These are phyloP conservation scores for Gymnodraco acuticeps DNA, from an alignment of 2,797 vertebrate genomes.

Conservation along the genomic window DNA sequence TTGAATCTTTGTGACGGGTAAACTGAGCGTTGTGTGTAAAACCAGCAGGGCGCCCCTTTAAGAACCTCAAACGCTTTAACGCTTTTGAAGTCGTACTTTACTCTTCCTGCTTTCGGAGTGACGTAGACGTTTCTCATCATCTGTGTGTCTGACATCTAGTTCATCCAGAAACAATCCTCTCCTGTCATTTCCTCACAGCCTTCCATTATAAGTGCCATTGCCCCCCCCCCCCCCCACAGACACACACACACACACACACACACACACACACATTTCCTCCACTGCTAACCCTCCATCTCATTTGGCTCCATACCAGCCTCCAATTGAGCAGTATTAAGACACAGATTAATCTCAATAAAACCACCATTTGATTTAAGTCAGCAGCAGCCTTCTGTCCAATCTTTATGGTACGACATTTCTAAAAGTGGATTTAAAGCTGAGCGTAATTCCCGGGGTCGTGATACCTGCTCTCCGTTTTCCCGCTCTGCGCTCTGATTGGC, in stretches of 20 bases:
- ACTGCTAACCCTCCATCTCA: slow-evolving; percentile 28
- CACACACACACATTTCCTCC: slow-evolving; percentile 3
- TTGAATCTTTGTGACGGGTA: neutral
- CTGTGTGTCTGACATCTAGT: slow-evolving; percentile 29
- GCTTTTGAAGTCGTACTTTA: slow-evolving; percentile 20
- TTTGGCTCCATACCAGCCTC: slow-evolving; percentile 43
- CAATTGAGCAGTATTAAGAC: slow-evolving; percentile 51
- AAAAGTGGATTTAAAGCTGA: slow-evolving; percentile 73
- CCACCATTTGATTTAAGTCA: slow-evolving; percentile 60
- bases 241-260: slow-evolving; percentile 1
- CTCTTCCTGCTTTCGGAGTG: slow-evolving; percentile 16
- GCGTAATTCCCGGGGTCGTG: slow-evolving; percentile 70
- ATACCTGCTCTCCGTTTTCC: slow-evolving; percentile 58
- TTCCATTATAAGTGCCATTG: slow-evolving; percentile 15
- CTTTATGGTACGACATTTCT: slow-evolving; percentile 60
- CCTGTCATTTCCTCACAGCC: slow-evolving; percentile 22
- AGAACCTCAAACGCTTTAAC: slow-evolving; percentile 15
- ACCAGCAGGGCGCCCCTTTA: neutral
- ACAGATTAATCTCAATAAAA: slow-evolving; percentile 67
- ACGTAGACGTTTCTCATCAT: slow-evolving; percentile 37
- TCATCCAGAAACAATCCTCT: slow-evolving; percentile 35
- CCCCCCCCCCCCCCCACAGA: slow-evolving; percentile 8
- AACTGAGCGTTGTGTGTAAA: neutral
- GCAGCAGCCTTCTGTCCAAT: slow-evolving; percentile 59
- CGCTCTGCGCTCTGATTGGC: slow-evolving; percentile 73